These are phyloP conservation scores for Tachuris rubrigastra DNA, from an alignment of 2,113 vertebrate species.

Conservation along the genomic window DNA sequence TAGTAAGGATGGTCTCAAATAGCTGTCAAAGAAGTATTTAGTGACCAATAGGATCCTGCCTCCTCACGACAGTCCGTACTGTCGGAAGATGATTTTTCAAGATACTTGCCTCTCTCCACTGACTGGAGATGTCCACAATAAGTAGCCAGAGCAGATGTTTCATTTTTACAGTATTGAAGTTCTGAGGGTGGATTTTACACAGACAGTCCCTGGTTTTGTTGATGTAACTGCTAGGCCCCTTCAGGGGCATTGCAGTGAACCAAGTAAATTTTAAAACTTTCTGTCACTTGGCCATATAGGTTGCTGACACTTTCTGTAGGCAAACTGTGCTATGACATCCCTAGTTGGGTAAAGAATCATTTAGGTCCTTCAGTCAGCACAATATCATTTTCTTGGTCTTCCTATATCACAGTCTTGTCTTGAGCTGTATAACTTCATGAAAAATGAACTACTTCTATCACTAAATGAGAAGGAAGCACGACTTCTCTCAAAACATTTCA, in stretches of 20 bases:
- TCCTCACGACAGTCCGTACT: neutral
- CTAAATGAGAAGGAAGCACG: neutral
- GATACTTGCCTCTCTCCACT: neutral
- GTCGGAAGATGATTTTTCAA: neutral
- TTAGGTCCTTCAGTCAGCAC: neutral
- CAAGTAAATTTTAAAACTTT: neutral
- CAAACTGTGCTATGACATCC: neutral
- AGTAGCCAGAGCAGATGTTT: neutral
- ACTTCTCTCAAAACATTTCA: neutral
- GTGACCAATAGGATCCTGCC: neutral
- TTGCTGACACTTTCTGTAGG: neutral
- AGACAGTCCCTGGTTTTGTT: no score
- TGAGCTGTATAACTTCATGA: neutral
- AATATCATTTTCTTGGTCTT: neutral
- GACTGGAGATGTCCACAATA: neutral
- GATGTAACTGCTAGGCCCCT: neutral
- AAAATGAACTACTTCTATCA: neutral
- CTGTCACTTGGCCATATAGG: neutral
- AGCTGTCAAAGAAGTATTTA: neutral
- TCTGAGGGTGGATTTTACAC: neutral
- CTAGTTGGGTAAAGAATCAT: neutral
- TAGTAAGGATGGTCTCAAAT: neutral
- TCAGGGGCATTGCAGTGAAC: neutral
- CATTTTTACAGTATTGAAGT: neutral
- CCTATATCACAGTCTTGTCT: neutral